These are phyloP conservation scores for Lasioglossum vierecki DNA, from an alignment of 2,888 invertebrate species.

Conservation along the genomic window DNA sequence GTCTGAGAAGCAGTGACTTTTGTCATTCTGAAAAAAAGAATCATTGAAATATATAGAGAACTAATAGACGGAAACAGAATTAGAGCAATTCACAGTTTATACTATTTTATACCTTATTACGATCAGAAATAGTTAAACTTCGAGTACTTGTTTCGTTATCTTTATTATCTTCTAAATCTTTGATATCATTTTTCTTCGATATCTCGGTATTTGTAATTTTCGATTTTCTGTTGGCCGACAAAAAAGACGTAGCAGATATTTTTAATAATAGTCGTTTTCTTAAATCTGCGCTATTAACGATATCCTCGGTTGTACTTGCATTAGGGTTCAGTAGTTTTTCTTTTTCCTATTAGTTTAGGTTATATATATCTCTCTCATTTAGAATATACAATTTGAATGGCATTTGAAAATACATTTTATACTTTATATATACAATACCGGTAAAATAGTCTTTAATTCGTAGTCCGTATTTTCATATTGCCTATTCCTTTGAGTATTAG, in stretches of 20 bases:
- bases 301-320: slow-evolving; percentile 1
- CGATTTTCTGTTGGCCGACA: neutral
- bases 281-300: slow-evolving; percentile 24
- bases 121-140: neutral
- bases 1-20: slow-evolving; percentile 41
- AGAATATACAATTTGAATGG: neutral
- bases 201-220: neutral
- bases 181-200: slow-evolving; percentile 2
- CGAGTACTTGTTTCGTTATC: neutral
- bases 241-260: slow-evolving; percentile 25
- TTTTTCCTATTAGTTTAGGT: slow-evolving; percentile 36
- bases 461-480: slow-evolving; percentile 14
- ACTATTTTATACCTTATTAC: slow-evolving; percentile 22
- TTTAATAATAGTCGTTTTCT: slow-evolving; percentile 36
- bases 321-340: slow-evolving; percentile 40
- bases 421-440: neutral
- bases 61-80: neutral
- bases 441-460: slow-evolving; percentile 8
- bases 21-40: slow-evolving; percentile 25
- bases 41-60: neutral
- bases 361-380: neutral
- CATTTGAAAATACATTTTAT: neutral
- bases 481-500: slow-evolving; percentile 2
- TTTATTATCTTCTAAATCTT: slow-evolving; percentile 10
- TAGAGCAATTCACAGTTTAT: neutral